Percentiles rank a stretch among this genome's conserved stretches.
Evolutionary conservation across 2,113 vertebrate species (phyloP).

Genomic region (Aplodontia rufa): DNA sequence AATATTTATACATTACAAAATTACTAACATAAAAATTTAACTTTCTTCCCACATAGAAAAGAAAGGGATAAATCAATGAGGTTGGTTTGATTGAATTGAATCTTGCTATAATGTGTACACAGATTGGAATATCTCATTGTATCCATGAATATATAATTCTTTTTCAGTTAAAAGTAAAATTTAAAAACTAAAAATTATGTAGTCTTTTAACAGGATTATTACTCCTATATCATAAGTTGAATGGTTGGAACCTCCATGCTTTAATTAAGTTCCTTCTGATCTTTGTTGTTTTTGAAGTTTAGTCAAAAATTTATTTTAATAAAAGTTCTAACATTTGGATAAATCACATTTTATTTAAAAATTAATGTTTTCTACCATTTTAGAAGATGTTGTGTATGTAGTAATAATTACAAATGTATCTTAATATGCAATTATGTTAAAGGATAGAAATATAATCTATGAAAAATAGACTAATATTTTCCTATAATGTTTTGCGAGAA

Average conservation of each 20-base stretch:
- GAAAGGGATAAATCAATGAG: too few species aligned
- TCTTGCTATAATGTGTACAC: too few species aligned
- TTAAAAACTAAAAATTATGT: too few species aligned
- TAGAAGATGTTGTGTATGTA: not conserved
- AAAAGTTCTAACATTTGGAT: not conserved
- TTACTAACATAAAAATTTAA: too few species aligned
- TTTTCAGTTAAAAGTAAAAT: too few species aligned
- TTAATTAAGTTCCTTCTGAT: not conserved
- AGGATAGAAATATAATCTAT: not conserved
- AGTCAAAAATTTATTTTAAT: not conserved
- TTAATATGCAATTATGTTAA: not conserved
- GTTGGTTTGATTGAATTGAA: too few species aligned
- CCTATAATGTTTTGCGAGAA: not conserved
- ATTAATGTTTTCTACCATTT: not conserved
- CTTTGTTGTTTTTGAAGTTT: not conserved
- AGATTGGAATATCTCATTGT: too few species aligned
- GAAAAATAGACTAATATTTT: not conserved
- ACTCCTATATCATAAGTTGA: not conserved
- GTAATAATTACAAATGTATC: not conserved
- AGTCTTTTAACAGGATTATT: too few species aligned
- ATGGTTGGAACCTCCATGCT: not conserved
- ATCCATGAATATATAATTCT: too few species aligned
- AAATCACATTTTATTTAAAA: conserved; percentile 3
- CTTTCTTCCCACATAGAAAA: too few species aligned
- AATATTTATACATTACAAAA: too few species aligned